Percentiles rank a stretch among this genome's conserved stretches.
These are phyloP conservation scores for Sebastiscus albofasciatus DNA, from an alignment of 2,797 vertebrate species.

Conservation along the genomic window DNA sequence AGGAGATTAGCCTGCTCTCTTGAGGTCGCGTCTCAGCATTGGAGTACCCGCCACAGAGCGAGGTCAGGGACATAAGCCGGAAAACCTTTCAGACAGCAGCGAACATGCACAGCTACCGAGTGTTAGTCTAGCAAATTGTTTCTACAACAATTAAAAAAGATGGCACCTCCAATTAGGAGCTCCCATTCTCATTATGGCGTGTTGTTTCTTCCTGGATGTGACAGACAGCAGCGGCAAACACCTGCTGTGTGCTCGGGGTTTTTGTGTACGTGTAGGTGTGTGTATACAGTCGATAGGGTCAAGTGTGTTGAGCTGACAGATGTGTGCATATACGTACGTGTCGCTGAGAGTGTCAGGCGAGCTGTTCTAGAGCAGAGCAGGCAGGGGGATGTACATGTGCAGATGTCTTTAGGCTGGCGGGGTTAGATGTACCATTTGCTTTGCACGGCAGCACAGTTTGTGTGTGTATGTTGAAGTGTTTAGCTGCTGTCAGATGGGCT, in stretches of 20 bases:
- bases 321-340: slow-evolving; percentile 8
- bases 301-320: slow-evolving; percentile 17
- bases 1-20: slow-evolving; percentile 2
- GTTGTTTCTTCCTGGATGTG: slow-evolving; percentile 48
- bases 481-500: slow-evolving; percentile 61
- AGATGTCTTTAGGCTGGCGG: slow-evolving; percentile 25
- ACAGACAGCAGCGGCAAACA: slow-evolving; percentile 51
- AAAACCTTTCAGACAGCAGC: background rate
- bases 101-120: slow-evolving; percentile 14
- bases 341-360: slow-evolving; percentile 26
- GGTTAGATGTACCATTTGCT: slow-evolving; percentile 40
- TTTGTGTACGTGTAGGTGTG: background rate
- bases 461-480: slow-evolving; percentile 43
- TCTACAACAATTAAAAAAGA: slow-evolving; percentile 67
- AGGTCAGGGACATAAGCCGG: slow-evolving; percentile 12
- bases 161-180: slow-evolving; percentile 70
- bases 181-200: slow-evolving; percentile 65
- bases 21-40: background rate
- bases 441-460: background rate
- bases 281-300: slow-evolving; percentile 4
- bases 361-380: slow-evolving; percentile 22
- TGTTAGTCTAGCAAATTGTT: slow-evolving; percentile 64
- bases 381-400: slow-evolving; percentile 16
- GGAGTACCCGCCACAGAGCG: background rate
- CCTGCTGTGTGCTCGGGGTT: slow-evolving; percentile 16